Base-by-base conservation (phyloP, 2,888 invertebrate species). In the Epinotia nisella region DNA sequence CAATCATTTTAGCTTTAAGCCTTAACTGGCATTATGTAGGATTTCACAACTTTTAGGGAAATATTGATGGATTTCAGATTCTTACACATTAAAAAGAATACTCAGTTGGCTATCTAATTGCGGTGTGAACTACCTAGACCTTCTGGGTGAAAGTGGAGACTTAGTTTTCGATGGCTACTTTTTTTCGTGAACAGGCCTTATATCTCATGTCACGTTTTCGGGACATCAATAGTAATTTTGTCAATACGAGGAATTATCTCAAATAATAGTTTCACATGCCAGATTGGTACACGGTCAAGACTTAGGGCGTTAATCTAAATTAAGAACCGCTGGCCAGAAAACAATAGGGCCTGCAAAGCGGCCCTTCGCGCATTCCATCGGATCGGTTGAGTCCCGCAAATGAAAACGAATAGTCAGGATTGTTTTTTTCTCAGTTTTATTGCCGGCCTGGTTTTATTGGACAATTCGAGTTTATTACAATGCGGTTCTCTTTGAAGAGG, bases 391-490 rank as follows among this genome's bases (percentile, higher is more conserved):
- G 69, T 69, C 69, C 24, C 67, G 49, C 56, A 75, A 73, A 75
- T 69, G 70, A 66, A 73, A 75, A 71, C 68, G 71, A 72, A 75
- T 62, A 56, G 75, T 39, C 62, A 45, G 61, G 65, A 68, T 75
- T 70, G 74, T 70, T 58, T 68, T 71, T 69, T 75, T 71, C 59
- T 70, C 60, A 45, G 62, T 75, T 76, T 75, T 73, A 76, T 75
- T 45, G 73, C 66, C 53, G 55, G 55, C 66, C 62, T 59, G 73
- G 73, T 75, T 77, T 75, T 77, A 76, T 75, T 77, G 72, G 70
- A 70, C 67, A 70, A 72, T 77, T 78, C 75, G 74, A 75, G 71
- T 77, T 77, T 80, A 78, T 75, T 76, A 74, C 76, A 74, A 77
- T 75, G 74, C 62, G 72, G 66, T 61, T 74, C 71, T 66, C 75